Conservation (phyloP, 2,797 vertebrate genomes). For the Lutjanus argentimaculatus region DNA sequence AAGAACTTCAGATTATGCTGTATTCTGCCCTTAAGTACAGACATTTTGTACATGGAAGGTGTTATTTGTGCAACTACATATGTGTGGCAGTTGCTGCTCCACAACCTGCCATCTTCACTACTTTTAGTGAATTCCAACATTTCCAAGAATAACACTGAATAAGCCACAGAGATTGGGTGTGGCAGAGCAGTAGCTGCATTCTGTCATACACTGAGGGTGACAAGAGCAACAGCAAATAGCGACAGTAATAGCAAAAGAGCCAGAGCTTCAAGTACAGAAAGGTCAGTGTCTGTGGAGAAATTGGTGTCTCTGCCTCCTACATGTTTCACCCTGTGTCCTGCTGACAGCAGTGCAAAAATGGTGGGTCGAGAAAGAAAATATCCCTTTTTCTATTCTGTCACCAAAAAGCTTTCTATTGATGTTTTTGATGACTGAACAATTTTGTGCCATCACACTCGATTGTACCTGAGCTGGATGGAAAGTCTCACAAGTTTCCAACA, state of each 20-base stretch:
- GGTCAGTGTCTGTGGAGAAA: constrained; percentile 6
- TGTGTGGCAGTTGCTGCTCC: neutral
- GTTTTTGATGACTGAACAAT: constrained; percentile 4
- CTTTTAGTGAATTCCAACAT: neutral
- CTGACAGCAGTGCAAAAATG: neutral
- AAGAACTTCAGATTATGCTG: neutral
- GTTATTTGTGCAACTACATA: constrained; percentile 1
- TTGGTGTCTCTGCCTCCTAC: constrained; percentile 5
- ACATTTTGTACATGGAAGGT: neutral
- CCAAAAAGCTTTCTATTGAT: neutral
- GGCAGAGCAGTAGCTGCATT: neutral
- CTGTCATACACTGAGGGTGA: neutral
- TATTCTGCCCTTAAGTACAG: too few species aligned
- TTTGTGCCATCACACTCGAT: constrained; percentile 10
- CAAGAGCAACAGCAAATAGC: constrained; percentile 4
- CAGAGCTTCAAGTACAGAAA: neutral
- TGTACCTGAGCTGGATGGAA: neutral
- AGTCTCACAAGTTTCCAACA: neutral
- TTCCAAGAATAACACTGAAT: neutral
- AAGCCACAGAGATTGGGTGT: constrained; percentile 1
- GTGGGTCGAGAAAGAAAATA: neutral
- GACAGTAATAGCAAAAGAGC: constrained; percentile 11
- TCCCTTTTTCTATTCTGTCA: neutral
- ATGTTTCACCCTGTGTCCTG: neutral
- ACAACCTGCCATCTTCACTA: constrained; percentile 7